phyloP scores from a whole-genome alignment of 2,888 invertebrate species.

The Kuschelorhynchus macadamiae region DNA sequence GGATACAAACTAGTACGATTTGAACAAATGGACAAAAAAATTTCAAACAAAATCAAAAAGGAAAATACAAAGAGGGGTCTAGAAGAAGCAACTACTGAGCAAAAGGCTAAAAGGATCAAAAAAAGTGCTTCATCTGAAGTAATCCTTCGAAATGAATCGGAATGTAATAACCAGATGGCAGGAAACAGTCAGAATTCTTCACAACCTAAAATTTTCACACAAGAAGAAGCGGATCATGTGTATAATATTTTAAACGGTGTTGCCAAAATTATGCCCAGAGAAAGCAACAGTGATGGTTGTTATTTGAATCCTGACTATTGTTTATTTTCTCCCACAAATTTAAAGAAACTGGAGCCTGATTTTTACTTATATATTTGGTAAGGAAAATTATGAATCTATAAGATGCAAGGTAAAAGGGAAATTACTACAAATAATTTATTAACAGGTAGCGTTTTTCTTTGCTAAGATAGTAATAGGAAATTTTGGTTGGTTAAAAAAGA shows the following conservation, averaged over 20 bases:
- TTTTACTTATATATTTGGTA: slow-evolving; percentile 59
- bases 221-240: slow-evolving; percentile 26
- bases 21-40: slow-evolving; percentile 8
- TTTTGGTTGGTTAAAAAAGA: too few relatives aligned
- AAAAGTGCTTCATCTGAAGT: not conserved
- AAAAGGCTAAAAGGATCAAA: slow-evolving; percentile 17
- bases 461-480: too few relatives aligned
- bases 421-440: too few relatives aligned
- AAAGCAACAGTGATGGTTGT: slow-evolving; percentile 7
- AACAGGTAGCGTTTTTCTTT: too few relatives aligned
- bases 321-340: slow-evolving; percentile 56
- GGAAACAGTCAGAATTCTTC: not conserved
- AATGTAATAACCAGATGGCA: not conserved
- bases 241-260: slow-evolving; percentile 55
- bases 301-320: slow-evolving; percentile 55
- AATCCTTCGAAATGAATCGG: not conserved
- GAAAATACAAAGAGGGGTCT: slow-evolving; percentile 26
- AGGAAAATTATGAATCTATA: slow-evolving; percentile 22
- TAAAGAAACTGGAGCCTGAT: slow-evolving; percentile 50
- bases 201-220: not conserved
- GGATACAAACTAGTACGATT: slow-evolving; percentile 32
- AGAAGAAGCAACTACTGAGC: slow-evolving; percentile 12
- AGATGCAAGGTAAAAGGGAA: too few relatives aligned
- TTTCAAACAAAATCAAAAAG: slow-evolving; percentile 5
- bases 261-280: slow-evolving; percentile 54